Evolutionary conservation across 2,888 invertebrate genomes (phyloP), one percentile per base, ranked within the genome.

Genomic region (Trachelus iudaicus): DNA sequence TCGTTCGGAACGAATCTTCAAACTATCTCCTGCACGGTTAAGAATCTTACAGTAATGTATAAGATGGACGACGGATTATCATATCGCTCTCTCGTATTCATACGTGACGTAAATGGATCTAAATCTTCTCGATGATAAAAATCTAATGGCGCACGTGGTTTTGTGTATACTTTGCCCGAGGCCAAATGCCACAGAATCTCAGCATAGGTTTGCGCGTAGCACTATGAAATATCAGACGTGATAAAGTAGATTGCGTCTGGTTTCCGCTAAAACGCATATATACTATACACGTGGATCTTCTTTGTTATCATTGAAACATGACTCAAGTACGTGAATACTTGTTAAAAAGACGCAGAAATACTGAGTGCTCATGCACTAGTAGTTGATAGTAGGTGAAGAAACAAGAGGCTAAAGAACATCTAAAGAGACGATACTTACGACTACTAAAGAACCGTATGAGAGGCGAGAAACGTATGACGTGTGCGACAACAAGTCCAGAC

Each of bases 1-100:
- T 84, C 83, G 83, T 83, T 81, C 81, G 76, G 79, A 13, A 73
- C 37, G 13, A 75, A 79, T 81, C 78, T 78, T 76, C 71, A 31
- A 34, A 56, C 56, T 56, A 56, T 56, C 56, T 56, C 56, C 56
- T 56, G 9, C 56, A 56, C 56, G 15, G 23, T 23, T 56, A 56
- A 23, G 56, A 56, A 23, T 56, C 56, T 56, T 56, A 56, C 23
- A 56, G 56, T 56, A 56, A 56, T 56, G 56, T 56, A 56, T 56
- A 56, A 56, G 56, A 56, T 56, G 56, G 2, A 23, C 23, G 23
- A 1, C 2, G 23, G 56, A 56, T 23, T 56, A 23, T 23, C 23
- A 23, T 56, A 23, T 56, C 56, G 56, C 23, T 56, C 23, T 9
- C 9, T 56, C 23, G 23, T 9, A 9, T 56, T 56, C 9, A 23